A percentile compares a stretch with the other conserved stretches of the same genome.
phyloP scores from a whole-genome alignment of 2,888 invertebrate species.

The Harpalus rufipes region DNA sequence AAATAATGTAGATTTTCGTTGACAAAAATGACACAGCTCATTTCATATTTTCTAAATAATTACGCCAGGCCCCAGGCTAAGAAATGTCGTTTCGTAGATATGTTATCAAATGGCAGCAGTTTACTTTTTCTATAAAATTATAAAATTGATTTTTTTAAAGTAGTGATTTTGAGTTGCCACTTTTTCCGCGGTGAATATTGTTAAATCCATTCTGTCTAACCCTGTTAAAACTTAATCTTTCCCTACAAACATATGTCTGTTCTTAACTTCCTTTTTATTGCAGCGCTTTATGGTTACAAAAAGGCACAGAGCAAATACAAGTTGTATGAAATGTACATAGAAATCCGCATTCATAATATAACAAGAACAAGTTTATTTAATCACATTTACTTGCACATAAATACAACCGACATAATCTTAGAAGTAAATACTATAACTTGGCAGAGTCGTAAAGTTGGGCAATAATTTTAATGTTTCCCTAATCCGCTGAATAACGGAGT shows the following conservation, averaged over 20 bases:
- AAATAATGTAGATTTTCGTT: too few relatives aligned
- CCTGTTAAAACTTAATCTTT: background rate
- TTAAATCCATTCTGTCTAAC: background rate
- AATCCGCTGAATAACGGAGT: conserved; percentile 23
- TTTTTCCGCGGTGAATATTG: too few relatives aligned
- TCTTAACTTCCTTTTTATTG: background rate
- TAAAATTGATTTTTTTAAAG: too few relatives aligned
- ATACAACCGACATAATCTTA: background rate
- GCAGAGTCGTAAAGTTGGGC: conserved; percentile 19
- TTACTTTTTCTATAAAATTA: too few relatives aligned
- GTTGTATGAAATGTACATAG: background rate
- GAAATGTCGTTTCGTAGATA: too few relatives aligned
- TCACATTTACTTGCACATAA: background rate
- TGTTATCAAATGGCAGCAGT: too few relatives aligned
- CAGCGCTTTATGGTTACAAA: background rate
- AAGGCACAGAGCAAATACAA: background rate
- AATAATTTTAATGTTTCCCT: conserved; percentile 46
- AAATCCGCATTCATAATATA: conserved; percentile 1
- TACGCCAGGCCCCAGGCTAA: too few relatives aligned
- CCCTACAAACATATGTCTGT: background rate
- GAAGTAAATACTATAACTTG: conserved; percentile 26
- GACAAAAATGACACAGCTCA: too few relatives aligned
- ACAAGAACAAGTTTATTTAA: conserved; percentile 23
- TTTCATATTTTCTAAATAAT: too few relatives aligned
- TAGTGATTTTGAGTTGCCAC: too few relatives aligned